Base-by-base conservation (phyloP, 2,113 vertebrate genomes). In the Cryptotis parvus region DNA sequence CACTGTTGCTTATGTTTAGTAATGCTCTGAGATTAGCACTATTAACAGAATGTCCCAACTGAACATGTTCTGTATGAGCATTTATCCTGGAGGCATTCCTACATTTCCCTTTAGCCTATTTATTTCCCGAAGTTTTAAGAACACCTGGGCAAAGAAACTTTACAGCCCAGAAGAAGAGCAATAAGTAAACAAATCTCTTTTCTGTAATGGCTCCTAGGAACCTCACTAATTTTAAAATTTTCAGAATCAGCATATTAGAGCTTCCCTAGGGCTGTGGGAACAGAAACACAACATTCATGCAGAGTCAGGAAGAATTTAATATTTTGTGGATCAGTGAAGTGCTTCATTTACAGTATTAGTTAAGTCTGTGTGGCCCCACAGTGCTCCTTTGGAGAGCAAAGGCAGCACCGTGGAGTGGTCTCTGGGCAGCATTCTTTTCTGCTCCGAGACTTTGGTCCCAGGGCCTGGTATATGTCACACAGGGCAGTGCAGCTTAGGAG, bases 101-200 rank as follows among this genome's bases (percentile, higher is more conserved):
- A 0, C 63, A 78, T 82, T 91, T 82, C 33, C 27, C 9, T 35
- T 77, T 79, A 75, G 35, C 6, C 55, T 88, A 85, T 85, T 65
- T 74, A 29, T 84, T 91, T 69, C 14, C 63, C 69, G 18, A 79
- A 82, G 15, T 33, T 87, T 92, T 85, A 69, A 75, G 81, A 79
- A 92, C 91, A 79, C 14, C 12, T 52, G 26, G 41, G 35, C 31
- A 69, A 77, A 86, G 58, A 45, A 92, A 89, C 86, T 87, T 45
- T 86, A 70, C 0, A 83, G 14, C 33, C 41, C 4, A 58, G 39
- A 66, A 80, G 35, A 78, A 86, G 24, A 65, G 43, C 31, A 63
- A 5, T 41, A 72, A 35, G 24, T 68, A 88, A 84, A 72, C 27
- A 80, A 76, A 85, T 77, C 65, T 93, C 68, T n/a, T 31, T 91